These are phyloP conservation scores for Drosophila lacicola DNA, from an alignment of 2,888 invertebrate species.

Conservation along the genomic window DNA sequence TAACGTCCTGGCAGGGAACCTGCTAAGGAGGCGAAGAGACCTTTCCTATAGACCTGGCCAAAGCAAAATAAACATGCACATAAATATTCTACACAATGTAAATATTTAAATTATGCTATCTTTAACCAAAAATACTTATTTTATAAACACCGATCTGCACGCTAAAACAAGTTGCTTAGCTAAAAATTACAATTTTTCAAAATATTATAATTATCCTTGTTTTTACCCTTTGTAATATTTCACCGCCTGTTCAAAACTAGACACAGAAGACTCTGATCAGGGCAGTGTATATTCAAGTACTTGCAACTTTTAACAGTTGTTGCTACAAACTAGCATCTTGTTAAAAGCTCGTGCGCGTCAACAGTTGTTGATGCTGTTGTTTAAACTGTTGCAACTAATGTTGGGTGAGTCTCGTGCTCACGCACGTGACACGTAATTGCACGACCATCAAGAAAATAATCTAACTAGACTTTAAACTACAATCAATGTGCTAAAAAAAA, in stretches of 20 bases:
- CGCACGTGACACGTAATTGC: neutral
- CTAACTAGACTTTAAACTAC: neutral
- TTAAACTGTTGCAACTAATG: constrained; percentile 22
- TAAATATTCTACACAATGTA: too few species aligned
- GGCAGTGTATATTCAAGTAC: constrained; percentile 28
- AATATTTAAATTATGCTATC: too few species aligned
- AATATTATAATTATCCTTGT: too few species aligned
- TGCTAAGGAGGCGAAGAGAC: too few species aligned
- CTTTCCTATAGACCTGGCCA: too few species aligned
- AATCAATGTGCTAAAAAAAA: neutral
- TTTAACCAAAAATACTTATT: too few species aligned
- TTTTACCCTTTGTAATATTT: too few species aligned
- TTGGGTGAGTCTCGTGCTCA: neutral
- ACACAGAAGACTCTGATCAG: neutral
- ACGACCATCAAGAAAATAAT: neutral
- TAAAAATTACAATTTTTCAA: too few species aligned
- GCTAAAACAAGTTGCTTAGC: too few species aligned
- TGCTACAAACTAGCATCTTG: constrained; percentile 49
- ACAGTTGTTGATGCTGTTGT: constrained; percentile 32
- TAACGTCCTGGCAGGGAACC: too few species aligned
- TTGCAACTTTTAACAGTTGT: constrained; percentile 41
- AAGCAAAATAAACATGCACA: too few species aligned
- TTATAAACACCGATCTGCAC: too few species aligned
- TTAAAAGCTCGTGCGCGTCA: constrained; percentile 46
- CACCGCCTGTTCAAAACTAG: neutral